Evolutionary conservation across 2,888 invertebrate genomes (phyloP), one percentile per base, ranked within the genome.

Genomic region (Listrodromus nycthemerus): DNA sequence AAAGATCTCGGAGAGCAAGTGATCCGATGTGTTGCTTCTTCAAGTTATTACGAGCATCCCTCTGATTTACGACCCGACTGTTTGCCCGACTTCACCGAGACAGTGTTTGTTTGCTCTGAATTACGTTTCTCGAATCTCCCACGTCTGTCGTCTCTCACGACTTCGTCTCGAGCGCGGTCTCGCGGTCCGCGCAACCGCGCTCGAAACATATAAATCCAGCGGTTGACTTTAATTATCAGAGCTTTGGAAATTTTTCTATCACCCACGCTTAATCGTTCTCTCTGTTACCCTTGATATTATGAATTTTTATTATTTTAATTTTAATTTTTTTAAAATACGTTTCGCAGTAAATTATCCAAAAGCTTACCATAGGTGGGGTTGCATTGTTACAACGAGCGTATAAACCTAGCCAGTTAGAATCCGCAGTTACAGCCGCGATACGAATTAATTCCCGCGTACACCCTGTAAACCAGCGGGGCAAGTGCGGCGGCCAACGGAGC

Each of bases 81-180:
- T 86, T 85, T 85, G 81, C 81, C 71, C 83, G 84, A 86, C 83
- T 84, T 87, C 83, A 50, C 82, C 81, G 82, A 80, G 82, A 84
- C 84, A 87, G 77, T 85, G 78, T 86, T 86, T 88, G 88, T 87
- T 86, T 86, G 84, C 81, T 83, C 87, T 86, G 85, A 83, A 86
- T 88, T 87, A 85, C 74, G 61, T 55, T 69, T 79, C 75, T 78
- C 75, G 61, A 80, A 82, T 76, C 71, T 7, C 10, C 67, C 75
- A 63, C 71, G 66, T 81, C 84, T 70, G 65, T 84, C 75, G 67
- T 52, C 45, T 73, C 67, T 69, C 69, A 4, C 55, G 10, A 24
- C 55, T 10, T 55, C 55, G 24, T 55, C 55, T 24, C 55, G 21
- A 24, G 55, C 52, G 21, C 21, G 19, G 19, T 52, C 52, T 52